Percentiles rank a stretch among this genome's conserved stretches.
phyloP scores from a whole-genome alignment of 2,888 invertebrate species.

The Cactoblastis cactorum region DNA sequence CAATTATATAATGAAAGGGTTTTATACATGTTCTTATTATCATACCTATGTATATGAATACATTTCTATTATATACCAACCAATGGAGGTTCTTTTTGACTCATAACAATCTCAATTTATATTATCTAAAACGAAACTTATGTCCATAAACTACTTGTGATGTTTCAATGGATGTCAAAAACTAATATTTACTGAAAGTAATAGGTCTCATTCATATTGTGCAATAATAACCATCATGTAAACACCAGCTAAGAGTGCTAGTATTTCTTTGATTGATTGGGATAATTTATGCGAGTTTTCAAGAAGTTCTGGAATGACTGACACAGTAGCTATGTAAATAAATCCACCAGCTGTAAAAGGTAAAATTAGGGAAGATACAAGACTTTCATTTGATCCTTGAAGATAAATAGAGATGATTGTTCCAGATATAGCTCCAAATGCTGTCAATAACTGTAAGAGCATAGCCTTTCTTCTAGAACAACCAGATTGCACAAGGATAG shows the following conservation, averaged over 20 bases:
- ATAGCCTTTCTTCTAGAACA: slow-evolving; percentile 96
- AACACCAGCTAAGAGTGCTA: slow-evolving; percentile 93
- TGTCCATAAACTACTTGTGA: slow-evolving; percentile 2
- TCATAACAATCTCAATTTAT: neutral
- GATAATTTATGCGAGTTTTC: slow-evolving; percentile 91
- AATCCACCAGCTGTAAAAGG: slow-evolving; percentile 99
- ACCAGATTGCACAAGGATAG: slow-evolving; percentile 98
- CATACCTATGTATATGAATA: too few relatives aligned
- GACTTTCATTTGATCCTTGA: slow-evolving; percentile 84
- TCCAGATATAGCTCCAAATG: slow-evolving; percentile 95
- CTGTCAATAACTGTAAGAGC: slow-evolving; percentile 95
- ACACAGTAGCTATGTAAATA: slow-evolving; percentile 99
- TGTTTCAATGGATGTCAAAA: neutral
- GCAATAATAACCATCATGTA: slow-evolving; percentile 98
- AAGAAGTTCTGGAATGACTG: slow-evolving; percentile 97
- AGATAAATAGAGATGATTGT: slow-evolving; percentile 92
- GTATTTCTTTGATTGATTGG: slow-evolving; percentile 94
- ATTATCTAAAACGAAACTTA: neutral
- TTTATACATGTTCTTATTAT: too few relatives aligned
- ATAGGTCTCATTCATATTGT: slow-evolving; percentile 67
- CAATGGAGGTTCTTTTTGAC: too few relatives aligned
- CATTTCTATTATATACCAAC: too few relatives aligned
- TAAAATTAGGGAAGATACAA: slow-evolving; percentile 92
- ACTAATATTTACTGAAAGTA: neutral
- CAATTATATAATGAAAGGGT: too few relatives aligned